Evolutionary conservation across 2,797 vertebrate genomes (phyloP).

Genomic region (Luscinia megarhynchos): DNA sequence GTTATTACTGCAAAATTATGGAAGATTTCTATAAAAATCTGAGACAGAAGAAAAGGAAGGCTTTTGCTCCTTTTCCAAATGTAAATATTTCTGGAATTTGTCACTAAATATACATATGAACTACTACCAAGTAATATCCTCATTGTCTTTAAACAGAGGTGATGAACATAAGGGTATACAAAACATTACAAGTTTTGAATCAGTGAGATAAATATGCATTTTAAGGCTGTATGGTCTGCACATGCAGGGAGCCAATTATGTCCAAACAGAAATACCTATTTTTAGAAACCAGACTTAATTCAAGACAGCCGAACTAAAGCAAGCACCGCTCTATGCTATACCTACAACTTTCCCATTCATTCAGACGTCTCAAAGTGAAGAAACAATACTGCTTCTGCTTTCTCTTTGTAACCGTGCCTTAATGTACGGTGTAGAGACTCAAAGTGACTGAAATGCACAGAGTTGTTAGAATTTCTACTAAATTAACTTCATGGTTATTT

Average conservation of each 20-base stretch:
- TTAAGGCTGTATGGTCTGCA: conserved; percentile 15
- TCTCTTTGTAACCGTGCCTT: background rate
- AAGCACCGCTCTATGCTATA: background rate
- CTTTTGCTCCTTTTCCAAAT: background rate
- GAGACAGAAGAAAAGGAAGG: background rate
- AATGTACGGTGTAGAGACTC: background rate
- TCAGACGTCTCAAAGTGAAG: background rate
- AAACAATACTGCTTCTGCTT: background rate
- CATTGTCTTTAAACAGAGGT: background rate
- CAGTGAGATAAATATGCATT: background rate
- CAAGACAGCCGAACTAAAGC: background rate
- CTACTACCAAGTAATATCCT: background rate
- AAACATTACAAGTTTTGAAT: background rate
- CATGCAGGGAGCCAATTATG: background rate
- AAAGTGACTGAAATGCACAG: background rate
- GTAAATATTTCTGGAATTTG: conserved; percentile 18
- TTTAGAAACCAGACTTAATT: conserved; percentile 30
- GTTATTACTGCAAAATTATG: background rate
- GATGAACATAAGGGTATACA: background rate
- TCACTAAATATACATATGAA: background rate
- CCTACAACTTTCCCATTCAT: background rate
- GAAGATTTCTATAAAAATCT: background rate
- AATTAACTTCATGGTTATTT: background rate
- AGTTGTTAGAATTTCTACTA: background rate
- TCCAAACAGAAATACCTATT: conserved; percentile 32